Conservation (phyloP, 2,888 invertebrate species). For the Eubasilissa splendida region DNA sequence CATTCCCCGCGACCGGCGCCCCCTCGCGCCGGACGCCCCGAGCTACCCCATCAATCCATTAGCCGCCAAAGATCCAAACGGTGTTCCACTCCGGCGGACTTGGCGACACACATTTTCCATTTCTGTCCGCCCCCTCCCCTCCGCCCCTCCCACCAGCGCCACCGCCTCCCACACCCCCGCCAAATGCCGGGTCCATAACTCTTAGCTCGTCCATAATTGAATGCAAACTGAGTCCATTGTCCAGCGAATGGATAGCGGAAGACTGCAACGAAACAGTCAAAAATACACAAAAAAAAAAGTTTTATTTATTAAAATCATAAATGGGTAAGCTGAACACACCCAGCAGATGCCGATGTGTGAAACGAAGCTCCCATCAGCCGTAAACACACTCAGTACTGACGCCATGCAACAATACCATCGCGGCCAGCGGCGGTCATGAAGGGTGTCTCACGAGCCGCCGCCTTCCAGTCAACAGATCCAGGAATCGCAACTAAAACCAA, state of each 20-base stretch:
- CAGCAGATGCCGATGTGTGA: too few species aligned
- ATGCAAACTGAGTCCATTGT: constrained; percentile 70
- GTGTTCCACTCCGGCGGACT: constrained; percentile 69
- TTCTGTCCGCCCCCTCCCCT: constrained; percentile 60
- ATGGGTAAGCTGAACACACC: too few species aligned
- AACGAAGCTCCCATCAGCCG: too few species aligned
- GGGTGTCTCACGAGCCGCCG: too few species aligned
- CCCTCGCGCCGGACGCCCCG: constrained; percentile 26
- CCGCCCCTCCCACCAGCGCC: constrained; percentile 63
- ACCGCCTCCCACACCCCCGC: constrained; percentile 34
- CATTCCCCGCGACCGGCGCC: background rate
- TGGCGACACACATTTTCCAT: constrained; percentile 73
- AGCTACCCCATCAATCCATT: constrained; percentile 71
- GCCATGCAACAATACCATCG: too few species aligned
- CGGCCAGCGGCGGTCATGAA: too few species aligned
- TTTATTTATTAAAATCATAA: too few species aligned
- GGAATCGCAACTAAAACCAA: too few species aligned
- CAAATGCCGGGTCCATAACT: constrained; percentile 55
- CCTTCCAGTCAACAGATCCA: too few species aligned
- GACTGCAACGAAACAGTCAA: constrained; percentile 30
- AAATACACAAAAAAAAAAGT: background rate
- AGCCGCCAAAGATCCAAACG: constrained; percentile 64
- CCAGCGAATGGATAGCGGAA: constrained; percentile 59
- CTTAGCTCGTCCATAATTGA: constrained; percentile 70
- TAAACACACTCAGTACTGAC: too few species aligned